These are phyloP conservation scores for Monochamus alternatus DNA, from an alignment of 2,888 invertebrate species.

Conservation along the genomic window DNA sequence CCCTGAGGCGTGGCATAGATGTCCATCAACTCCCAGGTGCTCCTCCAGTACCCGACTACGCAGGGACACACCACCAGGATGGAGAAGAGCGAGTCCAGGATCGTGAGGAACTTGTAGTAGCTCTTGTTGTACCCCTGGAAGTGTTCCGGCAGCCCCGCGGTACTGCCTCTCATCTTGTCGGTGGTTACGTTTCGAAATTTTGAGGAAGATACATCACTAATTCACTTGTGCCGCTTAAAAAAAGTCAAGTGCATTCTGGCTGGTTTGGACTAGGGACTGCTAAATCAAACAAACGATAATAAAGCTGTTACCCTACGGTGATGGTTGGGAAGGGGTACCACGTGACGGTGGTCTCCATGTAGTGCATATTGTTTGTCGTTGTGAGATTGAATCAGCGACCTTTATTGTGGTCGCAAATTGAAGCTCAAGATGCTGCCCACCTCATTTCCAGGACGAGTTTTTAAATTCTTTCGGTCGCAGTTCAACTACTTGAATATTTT, in stretches of 20 bases:
- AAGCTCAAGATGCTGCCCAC: conserved; percentile 3
- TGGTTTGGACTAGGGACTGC: conserved; percentile 40
- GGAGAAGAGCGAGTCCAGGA: conserved; percentile 83
- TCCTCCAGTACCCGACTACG: conserved; percentile 90
- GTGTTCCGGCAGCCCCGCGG: conserved; percentile 77
- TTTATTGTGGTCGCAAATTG: conserved; percentile 31
- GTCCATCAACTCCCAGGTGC: conserved; percentile 87
- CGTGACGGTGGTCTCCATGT: conserved; percentile 40
- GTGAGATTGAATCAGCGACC: conserved; percentile 30
- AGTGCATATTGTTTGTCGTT: conserved; percentile 33
- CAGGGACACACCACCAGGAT: conserved; percentile 84
- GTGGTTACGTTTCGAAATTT: not conserved
- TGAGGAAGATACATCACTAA: conserved; percentile 13
- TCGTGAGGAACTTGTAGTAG: conserved; percentile 75
- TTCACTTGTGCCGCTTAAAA: not conserved
- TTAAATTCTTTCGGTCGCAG: not conserved
- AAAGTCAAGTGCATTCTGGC: conserved; percentile 19
- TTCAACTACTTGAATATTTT: not conserved
- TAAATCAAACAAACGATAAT: conserved; percentile 48
- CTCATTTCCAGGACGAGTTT: not conserved
- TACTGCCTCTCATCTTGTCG: conserved; percentile 78
- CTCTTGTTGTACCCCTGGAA: conserved; percentile 60
- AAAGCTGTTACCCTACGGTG: conserved; percentile 53
- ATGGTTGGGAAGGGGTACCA: conserved; percentile 40
- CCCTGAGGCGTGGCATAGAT: conserved; percentile 78